Evolutionary conservation across 2,113 vertebrate species (phyloP).

Genomic region (Orthonyx spaldingii): DNA sequence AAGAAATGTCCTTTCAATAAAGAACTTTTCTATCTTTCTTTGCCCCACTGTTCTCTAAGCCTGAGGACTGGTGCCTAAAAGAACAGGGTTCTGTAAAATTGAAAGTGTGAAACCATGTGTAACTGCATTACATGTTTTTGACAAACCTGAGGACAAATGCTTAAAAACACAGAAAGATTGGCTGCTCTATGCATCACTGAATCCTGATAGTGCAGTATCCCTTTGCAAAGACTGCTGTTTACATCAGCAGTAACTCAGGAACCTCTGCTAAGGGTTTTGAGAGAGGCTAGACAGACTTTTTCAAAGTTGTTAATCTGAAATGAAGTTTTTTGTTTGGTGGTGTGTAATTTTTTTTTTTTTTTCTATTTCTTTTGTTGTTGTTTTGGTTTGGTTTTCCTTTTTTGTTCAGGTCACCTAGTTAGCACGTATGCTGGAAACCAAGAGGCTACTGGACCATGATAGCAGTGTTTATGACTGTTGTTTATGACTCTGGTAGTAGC

Average conservation of each 20-base stretch:
- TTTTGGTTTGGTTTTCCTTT: background rate
- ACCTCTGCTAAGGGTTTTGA: background rate
- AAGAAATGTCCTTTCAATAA: background rate
- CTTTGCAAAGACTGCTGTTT: background rate
- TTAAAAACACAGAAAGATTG: background rate
- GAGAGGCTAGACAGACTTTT: background rate
- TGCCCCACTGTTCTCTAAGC: background rate
- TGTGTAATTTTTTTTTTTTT: background rate
- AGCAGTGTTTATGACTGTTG: background rate
- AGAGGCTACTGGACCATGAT: background rate
- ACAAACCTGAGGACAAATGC: background rate
- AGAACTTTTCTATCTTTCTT: background rate
- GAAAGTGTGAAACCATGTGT: background rate
- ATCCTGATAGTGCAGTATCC: background rate
- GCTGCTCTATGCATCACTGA: background rate
- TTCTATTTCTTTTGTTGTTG: background rate
- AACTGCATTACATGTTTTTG: background rate
- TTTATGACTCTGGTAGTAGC: background rate
- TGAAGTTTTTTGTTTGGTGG: accelerated
- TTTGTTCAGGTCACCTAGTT: background rate
- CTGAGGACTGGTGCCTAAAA: background rate
- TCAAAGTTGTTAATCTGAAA: background rate
- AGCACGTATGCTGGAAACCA: background rate
- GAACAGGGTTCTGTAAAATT: background rate
- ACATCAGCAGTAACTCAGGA: background rate